phyloP scores from a whole-genome alignment of 2,113 vertebrate species.

The Chascanopsetta lugubris region DNA sequence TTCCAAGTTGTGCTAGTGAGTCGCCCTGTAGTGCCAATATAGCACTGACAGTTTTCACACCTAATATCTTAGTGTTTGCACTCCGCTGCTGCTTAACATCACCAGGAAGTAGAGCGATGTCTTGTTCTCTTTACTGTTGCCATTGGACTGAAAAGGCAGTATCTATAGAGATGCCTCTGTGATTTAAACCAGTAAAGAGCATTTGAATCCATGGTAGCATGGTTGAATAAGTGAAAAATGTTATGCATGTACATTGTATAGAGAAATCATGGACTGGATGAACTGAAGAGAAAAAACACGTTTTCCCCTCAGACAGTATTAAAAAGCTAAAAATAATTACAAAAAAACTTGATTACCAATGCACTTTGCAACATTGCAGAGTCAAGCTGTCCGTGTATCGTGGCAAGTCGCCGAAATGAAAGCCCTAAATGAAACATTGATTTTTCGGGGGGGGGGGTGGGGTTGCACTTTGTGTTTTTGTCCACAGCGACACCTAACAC shows the following conservation, averaged over 20 bases:
- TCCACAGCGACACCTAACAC: slow-evolving; percentile 11
- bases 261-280: slow-evolving; percentile 2
- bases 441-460: slow-evolving; percentile 33
- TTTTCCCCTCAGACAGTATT: too few species aligned
- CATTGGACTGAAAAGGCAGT: background rate
- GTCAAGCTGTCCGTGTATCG: slow-evolving; percentile 1
- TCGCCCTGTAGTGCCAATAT: too few species aligned
- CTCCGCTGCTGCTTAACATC: background rate
- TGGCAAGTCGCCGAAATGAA: slow-evolving; percentile 29
- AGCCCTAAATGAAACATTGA: slow-evolving; percentile 35
- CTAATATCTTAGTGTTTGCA: background rate
- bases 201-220: background rate
- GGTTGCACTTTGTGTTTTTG: slow-evolving; percentile 11
- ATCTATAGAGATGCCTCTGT: background rate
- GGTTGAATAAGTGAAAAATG: background rate
- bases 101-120: background rate
- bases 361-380: slow-evolving; percentile 19
- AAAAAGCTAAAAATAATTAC: background rate
- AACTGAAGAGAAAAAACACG: background rate
- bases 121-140: background rate
- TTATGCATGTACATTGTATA: slow-evolving; percentile 1
- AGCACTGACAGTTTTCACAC: too few species aligned
- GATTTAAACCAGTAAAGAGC: background rate
- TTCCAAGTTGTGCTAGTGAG: too few species aligned
- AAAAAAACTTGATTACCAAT: slow-evolving; percentile 36